phyloP scores from a whole-genome alignment of 2,888 invertebrate genomes.

The Lobophora halterata region DNA sequence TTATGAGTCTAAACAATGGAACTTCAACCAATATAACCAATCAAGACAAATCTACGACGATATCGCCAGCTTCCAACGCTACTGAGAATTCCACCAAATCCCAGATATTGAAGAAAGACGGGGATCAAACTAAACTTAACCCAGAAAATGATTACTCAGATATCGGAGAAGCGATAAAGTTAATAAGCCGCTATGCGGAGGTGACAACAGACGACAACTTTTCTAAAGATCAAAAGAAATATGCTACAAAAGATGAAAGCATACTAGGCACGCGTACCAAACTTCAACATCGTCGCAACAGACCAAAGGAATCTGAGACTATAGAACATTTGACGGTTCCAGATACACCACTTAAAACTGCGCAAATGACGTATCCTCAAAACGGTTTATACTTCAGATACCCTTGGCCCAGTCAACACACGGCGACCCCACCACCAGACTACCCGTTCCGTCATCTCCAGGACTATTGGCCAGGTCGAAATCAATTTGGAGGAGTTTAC shows the following conservation, averaged over 20 bases:
- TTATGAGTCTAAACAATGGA: slow-evolving; percentile 28
- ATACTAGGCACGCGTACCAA: slow-evolving; percentile 71
- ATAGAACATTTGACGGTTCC: slow-evolving; percentile 33
- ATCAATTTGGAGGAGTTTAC: slow-evolving; percentile 64
- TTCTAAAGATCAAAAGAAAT: slow-evolving; percentile 62
- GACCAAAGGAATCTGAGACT: slow-evolving; percentile 51
- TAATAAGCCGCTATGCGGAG: slow-evolving; percentile 74
- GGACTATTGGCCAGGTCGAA: slow-evolving; percentile 71
- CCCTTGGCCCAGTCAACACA: slow-evolving; percentile 67
- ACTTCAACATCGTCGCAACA: slow-evolving; percentile 67
- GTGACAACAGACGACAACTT: slow-evolving; percentile 75
- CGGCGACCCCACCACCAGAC: slow-evolving; percentile 60
- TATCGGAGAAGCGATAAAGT: slow-evolving; percentile 73
- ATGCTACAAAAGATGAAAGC: slow-evolving; percentile 55
- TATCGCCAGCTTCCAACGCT: slow-evolving; percentile 18
- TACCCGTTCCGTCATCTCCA: slow-evolving; percentile 72
- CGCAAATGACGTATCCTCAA: slow-evolving; percentile 43
- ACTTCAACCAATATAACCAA: slow-evolving; percentile 28
- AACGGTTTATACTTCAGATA: slow-evolving; percentile 61
- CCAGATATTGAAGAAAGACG: slow-evolving; percentile 49
- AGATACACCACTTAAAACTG: slow-evolving; percentile 31
- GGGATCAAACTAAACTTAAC: slow-evolving; percentile 62
- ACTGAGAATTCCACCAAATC: slow-evolving; percentile 32
- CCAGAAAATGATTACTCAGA: slow-evolving; percentile 74
- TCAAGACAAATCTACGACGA: slow-evolving; percentile 19